A percentile compares a stretch with the other conserved stretches of the same genome.
Evolutionary conservation across 2,888 invertebrate genomes (phyloP).

Genomic region (Isotomurus palustris): DNA sequence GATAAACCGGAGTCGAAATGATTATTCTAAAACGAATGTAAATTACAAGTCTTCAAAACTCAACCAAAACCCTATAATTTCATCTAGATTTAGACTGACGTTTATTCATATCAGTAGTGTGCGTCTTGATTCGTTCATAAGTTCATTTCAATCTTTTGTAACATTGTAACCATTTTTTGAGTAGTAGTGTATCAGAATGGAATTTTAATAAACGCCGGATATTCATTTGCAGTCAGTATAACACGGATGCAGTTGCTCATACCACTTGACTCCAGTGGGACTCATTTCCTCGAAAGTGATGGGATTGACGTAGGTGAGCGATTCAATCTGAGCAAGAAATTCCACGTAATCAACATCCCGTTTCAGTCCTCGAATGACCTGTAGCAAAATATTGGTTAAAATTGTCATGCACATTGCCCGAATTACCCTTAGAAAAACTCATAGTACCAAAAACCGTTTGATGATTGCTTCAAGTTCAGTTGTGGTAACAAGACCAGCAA

Average conservation of each 20-base stretch:
- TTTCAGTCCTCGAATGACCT: conserved; percentile 43
- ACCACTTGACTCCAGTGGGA: conserved; percentile 45
- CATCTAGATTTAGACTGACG: too few relatives aligned
- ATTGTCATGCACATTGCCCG: neutral
- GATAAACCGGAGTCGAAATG: neutral
- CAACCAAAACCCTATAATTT: too few relatives aligned
- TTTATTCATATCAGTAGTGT: too few relatives aligned
- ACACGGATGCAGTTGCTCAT: conserved; percentile 37
- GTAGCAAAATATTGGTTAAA: neutral
- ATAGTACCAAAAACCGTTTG: conserved; percentile 41
- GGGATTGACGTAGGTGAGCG: conserved; percentile 34
- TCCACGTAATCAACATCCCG: conserved; percentile 43
- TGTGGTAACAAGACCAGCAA: conserved; percentile 35
- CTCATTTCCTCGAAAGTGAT: conserved; percentile 43
- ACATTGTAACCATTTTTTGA: too few relatives aligned
- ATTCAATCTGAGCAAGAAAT: conserved; percentile 41
- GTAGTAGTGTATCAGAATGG: neutral
- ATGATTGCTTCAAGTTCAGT: conserved; percentile 43
- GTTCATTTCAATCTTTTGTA: too few relatives aligned
- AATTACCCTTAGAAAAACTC: neutral
- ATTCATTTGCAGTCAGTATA: conserved; percentile 1
- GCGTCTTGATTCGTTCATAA: too few relatives aligned
- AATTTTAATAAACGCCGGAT: neutral
- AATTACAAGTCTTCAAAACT: neutral
- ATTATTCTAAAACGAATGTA: neutral